Base-by-base conservation (phyloP, 2,888 invertebrate genomes). In the Palloptera scutellata region DNA sequence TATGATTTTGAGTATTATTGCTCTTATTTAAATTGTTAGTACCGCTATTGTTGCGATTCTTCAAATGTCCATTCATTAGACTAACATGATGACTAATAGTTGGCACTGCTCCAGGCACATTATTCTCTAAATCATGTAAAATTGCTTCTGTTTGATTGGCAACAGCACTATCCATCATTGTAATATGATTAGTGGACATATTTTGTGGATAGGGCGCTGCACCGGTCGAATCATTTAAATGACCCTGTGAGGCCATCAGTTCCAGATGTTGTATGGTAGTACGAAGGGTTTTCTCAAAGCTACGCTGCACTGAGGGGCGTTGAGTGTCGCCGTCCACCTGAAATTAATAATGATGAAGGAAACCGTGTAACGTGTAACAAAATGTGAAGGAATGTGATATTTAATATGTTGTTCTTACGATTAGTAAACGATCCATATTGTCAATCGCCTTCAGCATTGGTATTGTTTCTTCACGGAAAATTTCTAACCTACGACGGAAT, bases 271-370 rank as follows among this genome's bases (percentile, higher is more conserved):
- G 88, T 82, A 93, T 89, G 78, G 92, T 89, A 71, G 91, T 90
- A 17, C 89, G 86, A 40, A 94, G 87, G 0, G 91, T 89, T 40
- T 89, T 87, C 62, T 90, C 89, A 83, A 94, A 94, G 80, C 94
- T 93, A 40, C 89, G 87, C 78, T 93, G 92, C 0, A 95, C 94
- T 9, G 91, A 90, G 0, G 88, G 85, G 9, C 91, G 89, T 77
- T 95, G 94, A 0, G 95, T 94, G 77, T 95, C 95, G 0, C 95
- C 95, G 78, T 95, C 95, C 68, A 95, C 91, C 94, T 93, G 71
- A 9, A 73, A 64, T 58, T 48, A 43, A 51, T 64, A 45, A 42
- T 17, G 48, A 54, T 30, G 15, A 55, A 53, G 57, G 52, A 45
- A 20, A 20, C n/a, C 6, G 6, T 51, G 9, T 30, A 15, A 10